Percentiles rank a stretch among this genome's conserved stretches.
These are phyloP conservation scores for Glaucidium brasilianum DNA, from an alignment of 2,113 vertebrate species.

Conservation along the genomic window DNA sequence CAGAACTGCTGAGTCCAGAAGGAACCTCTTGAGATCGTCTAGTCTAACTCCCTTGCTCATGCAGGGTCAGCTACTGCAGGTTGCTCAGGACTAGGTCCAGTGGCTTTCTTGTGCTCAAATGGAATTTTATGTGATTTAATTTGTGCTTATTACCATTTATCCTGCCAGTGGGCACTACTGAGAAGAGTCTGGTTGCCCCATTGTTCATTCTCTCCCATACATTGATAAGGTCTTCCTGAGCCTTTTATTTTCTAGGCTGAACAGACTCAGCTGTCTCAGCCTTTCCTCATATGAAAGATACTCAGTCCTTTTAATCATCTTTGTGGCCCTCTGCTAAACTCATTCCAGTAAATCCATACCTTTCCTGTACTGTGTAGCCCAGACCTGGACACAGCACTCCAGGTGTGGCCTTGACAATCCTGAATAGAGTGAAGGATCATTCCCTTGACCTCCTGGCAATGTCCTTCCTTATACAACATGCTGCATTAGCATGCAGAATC, in stretches of 20 bases:
- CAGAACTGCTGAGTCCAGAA: not conserved
- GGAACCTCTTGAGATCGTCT: not conserved
- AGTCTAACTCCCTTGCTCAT: not conserved
- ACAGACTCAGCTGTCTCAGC: not conserved
- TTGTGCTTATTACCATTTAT: not conserved
- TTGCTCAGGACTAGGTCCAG: not conserved
- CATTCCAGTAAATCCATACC: too few relatives aligned
- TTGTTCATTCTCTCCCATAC: not conserved
- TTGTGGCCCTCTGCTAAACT: too few relatives aligned
- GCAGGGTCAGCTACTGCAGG: not conserved
- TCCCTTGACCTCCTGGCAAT: not conserved
- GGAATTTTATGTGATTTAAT: not conserved
- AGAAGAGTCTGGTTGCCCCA: too few relatives aligned
- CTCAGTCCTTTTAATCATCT: too few relatives aligned
- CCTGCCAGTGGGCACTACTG: not conserved
- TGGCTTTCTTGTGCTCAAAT: not conserved
- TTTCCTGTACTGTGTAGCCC: too few relatives aligned
- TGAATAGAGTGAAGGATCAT: not conserved
- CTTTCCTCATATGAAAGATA: not conserved
- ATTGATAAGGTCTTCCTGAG: not conserved
- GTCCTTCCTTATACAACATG: not conserved
- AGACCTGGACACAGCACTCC: too few relatives aligned
- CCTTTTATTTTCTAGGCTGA: not conserved
- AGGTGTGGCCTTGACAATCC: not conserved
- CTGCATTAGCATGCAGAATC: not conserved